Evolutionary conservation across 2,113 vertebrate species (phyloP).

Genomic region (Carettochelys insculpta): DNA sequence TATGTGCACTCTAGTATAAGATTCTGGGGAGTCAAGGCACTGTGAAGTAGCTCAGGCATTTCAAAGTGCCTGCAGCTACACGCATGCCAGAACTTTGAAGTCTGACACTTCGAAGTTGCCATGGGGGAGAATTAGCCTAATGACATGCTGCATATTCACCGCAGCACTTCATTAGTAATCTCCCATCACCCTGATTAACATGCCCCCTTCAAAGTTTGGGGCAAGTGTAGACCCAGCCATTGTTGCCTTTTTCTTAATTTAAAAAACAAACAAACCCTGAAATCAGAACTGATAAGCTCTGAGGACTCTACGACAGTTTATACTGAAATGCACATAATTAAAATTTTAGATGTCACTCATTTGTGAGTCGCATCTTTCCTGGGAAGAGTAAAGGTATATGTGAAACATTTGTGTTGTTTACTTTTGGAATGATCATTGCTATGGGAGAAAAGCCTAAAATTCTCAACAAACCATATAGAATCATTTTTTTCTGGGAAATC

Average conservation of each 20-base stretch:
- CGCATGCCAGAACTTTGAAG: no score
- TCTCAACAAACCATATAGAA: neutral
- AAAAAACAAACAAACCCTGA: no score
- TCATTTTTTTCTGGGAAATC: neutral
- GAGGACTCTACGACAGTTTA: slow-evolving; percentile 60
- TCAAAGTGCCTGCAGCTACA: no score
- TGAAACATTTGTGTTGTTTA: neutral
- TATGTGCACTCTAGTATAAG: slow-evolving; percentile 53
- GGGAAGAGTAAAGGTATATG: fast-evolving
- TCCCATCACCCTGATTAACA: no score
- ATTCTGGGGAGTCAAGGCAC: no score
- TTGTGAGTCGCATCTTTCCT: neutral
- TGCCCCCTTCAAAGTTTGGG: no score
- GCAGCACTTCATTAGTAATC: no score
- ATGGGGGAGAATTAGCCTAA: no score
- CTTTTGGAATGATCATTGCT: slow-evolving; percentile 34
- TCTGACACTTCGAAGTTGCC: no score
- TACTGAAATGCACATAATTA: slow-evolving; percentile 50
- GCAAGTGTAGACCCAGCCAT: no score
- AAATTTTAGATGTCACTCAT: slow-evolving; percentile 34
- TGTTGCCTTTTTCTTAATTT: slow-evolving; percentile 55
- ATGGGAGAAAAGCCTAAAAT: slow-evolving; percentile 13
- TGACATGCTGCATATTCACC: no score
- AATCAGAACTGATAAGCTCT: slow-evolving; percentile 59
- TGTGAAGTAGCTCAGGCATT: no score